Base-by-base conservation (phyloP, 2,888 invertebrate genomes). In the Odontomyia ornata region DNA sequence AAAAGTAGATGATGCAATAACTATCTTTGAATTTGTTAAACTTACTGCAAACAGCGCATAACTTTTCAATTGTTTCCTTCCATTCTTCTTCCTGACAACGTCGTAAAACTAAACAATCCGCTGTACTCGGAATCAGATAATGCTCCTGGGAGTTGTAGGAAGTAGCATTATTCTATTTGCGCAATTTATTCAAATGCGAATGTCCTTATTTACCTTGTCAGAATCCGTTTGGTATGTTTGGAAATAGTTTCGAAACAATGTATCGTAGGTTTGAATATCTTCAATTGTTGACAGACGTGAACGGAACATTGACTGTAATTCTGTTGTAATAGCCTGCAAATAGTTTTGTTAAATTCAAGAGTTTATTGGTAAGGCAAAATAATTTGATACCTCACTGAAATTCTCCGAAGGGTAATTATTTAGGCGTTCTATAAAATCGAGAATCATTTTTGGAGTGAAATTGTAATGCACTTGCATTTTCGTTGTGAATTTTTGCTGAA, bases 271-370 rank as follows among this genome's bases (percentile, higher is more conserved):
- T n/a, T 86, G 85, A 77, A 89, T 89, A 79, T 95, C 92, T 27
- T 92, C 90, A 4, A 89, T 88, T 23, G 89, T 90, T 1, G 91
- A 89, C 25, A 97, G 87, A 80, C 93, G 89, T 83, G 95, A 94
- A 80, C 90, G 89, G 85, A 97, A 96, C 83, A 93, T 89, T 78
- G 92, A 88, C 77, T 90, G 87, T 0, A 93, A 92, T 89, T 97
- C 96, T 81, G 95, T 91, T 36, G 90, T 87, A 81, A 94, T 88
- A 1, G 92, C 91, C 91, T 94, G 84, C 79, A 83, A 46, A 77
- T 77, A 47, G 77, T 56, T 5, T 36, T 36, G 36, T 5, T 9
- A 9, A 36, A 9, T 36, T 36, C 9, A 36, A 36, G 9, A 3
- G 9, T 36, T 52, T 18, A 75, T 56, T 36, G 1, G 21, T 62